Evolutionary conservation across 2,797 vertebrate species (phyloP), one percentile per base, ranked within the genome.

Genomic region (Peromyscus melanophrys): DNA sequence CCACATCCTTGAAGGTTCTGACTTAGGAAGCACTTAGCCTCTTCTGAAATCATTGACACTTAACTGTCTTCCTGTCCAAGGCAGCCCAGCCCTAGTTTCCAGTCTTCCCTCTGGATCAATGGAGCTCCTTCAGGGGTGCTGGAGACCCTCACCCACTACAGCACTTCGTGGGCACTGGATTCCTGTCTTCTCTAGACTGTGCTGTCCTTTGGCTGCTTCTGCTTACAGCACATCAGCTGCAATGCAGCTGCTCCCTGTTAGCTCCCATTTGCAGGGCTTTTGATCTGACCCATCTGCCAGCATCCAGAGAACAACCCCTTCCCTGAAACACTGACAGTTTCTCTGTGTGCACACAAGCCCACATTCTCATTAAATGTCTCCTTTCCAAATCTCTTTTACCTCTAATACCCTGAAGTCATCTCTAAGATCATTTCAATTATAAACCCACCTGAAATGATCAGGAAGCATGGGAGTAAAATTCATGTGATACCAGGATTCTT

Each of bases 361-460:
- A 69, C 21, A 46, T 10, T n/a, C 52, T 93, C 87, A 82, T 43
- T 75, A 63, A 80, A 6, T 40, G 27, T 14, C 21, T 85, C 40
- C 67, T 87, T 84, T 43, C 34, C 23, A 69, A 43, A 29, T 46
- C 46, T 88, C 69, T 73, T 87, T 43, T 4, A 69, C 23, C 65
- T 92, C 61, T 75, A 52, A 55, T 52, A 87, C n/a, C 52, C 94
- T 90, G 63, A 91, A 87, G 89, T 59, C 25, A 31, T 83, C 57
- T 89, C 80, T 76, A 77, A 96, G 95, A 90, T 19, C 34, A 34
- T 61, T 77, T 86, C 87, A 63, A 92, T 96, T 85, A 93, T 23
- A 82, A 94, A 96, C 81, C 83, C 49, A 97, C 93, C 91, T 78
- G 89, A 95, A 95, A 96, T 29, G 14, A 85, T 49, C n/a, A 65